These are phyloP conservation scores for Venusia cambrica DNA, from an alignment of 2,888 invertebrate species.

Conservation along the genomic window DNA sequence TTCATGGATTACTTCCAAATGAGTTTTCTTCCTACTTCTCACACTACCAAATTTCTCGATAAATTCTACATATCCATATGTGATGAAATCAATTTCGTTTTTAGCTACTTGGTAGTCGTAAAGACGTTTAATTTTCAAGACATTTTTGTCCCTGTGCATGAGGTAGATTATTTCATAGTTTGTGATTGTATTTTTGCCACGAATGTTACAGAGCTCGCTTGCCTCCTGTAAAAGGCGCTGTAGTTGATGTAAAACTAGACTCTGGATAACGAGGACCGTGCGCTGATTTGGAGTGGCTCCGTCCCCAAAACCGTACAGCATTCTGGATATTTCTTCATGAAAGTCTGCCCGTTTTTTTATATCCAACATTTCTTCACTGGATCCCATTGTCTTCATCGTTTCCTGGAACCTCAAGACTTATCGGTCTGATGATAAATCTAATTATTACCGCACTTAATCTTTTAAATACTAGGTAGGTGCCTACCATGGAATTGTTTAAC, in stretches of 20 bases:
- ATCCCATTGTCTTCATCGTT: no score
- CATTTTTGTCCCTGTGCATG: slow-evolving; percentile 86
- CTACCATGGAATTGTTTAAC: no score
- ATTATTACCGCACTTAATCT: no score
- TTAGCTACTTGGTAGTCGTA: slow-evolving; percentile 86
- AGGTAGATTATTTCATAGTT: slow-evolving; percentile 88
- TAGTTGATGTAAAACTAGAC: slow-evolving; percentile 90
- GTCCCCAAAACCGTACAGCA: slow-evolving; percentile 97
- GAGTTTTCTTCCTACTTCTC: slow-evolving; percentile 58
- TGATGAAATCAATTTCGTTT: slow-evolving; percentile 54
- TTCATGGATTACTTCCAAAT: slow-evolving; percentile 75
- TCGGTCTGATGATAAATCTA: no score
- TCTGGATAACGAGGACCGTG: slow-evolving; percentile 91
- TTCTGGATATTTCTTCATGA: slow-evolving; percentile 87
- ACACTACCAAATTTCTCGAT: slow-evolving; percentile 57
- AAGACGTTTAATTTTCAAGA: slow-evolving; percentile 87
- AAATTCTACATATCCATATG: slow-evolving; percentile 70
- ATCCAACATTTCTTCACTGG: no score
- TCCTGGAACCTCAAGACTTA: no score
- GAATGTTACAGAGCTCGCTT: slow-evolving; percentile 83
- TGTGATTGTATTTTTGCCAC: slow-evolving; percentile 80
- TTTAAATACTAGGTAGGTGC: no score
- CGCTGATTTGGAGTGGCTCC: slow-evolving; percentile 89
- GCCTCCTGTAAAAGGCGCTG: slow-evolving; percentile 89
- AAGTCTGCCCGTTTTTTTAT: no score